Evolutionary conservation across 2,113 vertebrate species (phyloP), one percentile per base, ranked within the genome.

Genomic region (Synodontis membranacea): DNA sequence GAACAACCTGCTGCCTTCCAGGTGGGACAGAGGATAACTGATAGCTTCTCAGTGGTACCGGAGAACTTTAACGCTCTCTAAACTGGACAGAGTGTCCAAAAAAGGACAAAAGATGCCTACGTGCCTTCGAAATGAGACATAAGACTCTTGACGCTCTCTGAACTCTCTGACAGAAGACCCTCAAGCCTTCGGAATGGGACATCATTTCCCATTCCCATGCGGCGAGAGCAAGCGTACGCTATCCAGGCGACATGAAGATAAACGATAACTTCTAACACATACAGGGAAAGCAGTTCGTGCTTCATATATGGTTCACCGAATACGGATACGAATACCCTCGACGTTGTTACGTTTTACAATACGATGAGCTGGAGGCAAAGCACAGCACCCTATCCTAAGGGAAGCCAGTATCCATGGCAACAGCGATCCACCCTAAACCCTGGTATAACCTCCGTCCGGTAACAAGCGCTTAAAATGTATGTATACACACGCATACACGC

Each of bases 391-490:
- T 74, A 62, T 83, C 60, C 23, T 12, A 70, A 54, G 23, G 34
- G 48, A 60, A 76, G 80, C 56, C 68, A 0, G 89, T 86, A 84
- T 86, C 89, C 89, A 90, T 85, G 84, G 89, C 52, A 90, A 90
- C 87, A 88, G 82, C 19, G 82, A 85, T 84, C 78, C 85, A 52
- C 84, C 52, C 72, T 52, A 83, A 86, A 81, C 46, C 15, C 83
- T 62, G 42, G 60, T 48, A 48, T 42, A 84, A 75, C 86, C 76
- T 89, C 82, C 83, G 76, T 75, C 66, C 34, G 15, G 50, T 46
- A 70, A 52, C 46, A 56, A 68, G 28, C 62, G n/a, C 60, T 48
- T 54, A 58, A 84, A 52, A 23, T 54, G 37, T 28, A 64, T 31
- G 12, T 50, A n/a, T 28, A 37, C 25, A 44, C 86, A 79, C 86